These are phyloP conservation scores for Chunga burmeisteri DNA, from an alignment of 2,113 vertebrate genomes.

Conservation along the genomic window DNA sequence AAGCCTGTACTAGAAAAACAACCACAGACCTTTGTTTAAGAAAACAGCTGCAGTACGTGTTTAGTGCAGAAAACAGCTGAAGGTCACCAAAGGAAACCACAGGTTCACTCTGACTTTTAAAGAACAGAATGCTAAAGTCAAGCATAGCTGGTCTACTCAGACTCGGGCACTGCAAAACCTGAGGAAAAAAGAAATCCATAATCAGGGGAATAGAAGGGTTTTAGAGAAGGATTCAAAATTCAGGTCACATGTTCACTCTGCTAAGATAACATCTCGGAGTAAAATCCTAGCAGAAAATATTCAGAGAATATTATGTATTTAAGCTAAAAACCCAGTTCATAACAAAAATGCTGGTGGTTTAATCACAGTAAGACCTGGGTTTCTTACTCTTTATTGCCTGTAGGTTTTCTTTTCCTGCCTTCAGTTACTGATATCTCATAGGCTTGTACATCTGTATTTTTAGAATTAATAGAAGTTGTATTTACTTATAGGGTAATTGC, in stretches of 20 bases:
- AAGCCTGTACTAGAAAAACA: background rate
- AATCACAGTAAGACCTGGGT: background rate
- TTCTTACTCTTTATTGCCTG: background rate
- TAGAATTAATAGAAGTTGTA: background rate
- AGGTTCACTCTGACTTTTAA: background rate
- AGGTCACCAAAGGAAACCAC: background rate
- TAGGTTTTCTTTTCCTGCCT: background rate
- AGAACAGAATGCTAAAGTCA: background rate
- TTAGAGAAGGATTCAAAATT: background rate
- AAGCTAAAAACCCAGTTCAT: background rate
- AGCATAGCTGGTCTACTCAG: background rate
- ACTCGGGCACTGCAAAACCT: background rate
- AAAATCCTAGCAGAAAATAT: background rate
- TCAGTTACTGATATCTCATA: background rate
- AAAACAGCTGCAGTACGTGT: rapidly evolving
- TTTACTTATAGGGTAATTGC: background rate
- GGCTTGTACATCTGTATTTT: background rate
- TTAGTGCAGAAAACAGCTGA: background rate
- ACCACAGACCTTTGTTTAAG: background rate
- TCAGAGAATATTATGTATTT: background rate
- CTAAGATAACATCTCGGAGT: background rate
- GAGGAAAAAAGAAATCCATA: background rate
- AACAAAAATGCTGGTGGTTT: background rate
- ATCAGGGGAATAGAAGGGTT: background rate
- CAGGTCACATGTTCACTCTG: background rate